Base-by-base conservation (phyloP, 2,113 vertebrate species). In the Catharus bicknelli region DNA sequence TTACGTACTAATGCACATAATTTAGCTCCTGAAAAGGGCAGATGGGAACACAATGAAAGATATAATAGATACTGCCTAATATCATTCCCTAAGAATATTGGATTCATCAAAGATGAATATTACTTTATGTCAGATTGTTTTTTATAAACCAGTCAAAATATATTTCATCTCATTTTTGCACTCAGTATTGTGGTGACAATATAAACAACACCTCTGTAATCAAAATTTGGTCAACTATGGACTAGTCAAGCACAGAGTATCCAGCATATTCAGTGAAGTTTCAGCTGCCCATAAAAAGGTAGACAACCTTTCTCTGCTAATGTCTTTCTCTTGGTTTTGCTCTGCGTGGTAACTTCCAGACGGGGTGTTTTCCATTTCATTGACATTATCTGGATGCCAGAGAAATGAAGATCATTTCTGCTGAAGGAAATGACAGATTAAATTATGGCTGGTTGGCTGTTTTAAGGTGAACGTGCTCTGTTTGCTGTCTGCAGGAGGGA, bases 1-100 rank as follows among this genome's bases (percentile, higher is more conserved):
- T 99, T 99, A 99, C 98, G 99, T 99, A 99, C 99, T 99, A 99
- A 99, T 99, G 99, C 99, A 99, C 99, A 99, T 99, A 99, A 99
- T 99, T 99, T 99, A 99, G 99, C 99, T 99, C 99, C 98, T 99
- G 99, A 99, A 99, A 99, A 99, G 99, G 99, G 99, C 99, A 99
- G 99, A 99, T 99, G 99, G 99, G 99, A 99, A 99, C 99, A 99
- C 99, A 99, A 99, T 99, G 99, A 99, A 99, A 99, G 98, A 99
- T 99, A 99, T 99, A 99, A 99, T 99, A 99, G 99, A 99, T 99
- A 99, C 98, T 95, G 98, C 98, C 98, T 99, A 99, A 99, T 99
- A 99, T 99, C 98, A 99, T 99, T 99, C 99, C 99, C 99, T 98
- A 99, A 99, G 99, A 99, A 99, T 99, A 99, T 99, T 99, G 98